Conservation (phyloP, 2,888 invertebrate species). For the Eilema caniola region DNA sequence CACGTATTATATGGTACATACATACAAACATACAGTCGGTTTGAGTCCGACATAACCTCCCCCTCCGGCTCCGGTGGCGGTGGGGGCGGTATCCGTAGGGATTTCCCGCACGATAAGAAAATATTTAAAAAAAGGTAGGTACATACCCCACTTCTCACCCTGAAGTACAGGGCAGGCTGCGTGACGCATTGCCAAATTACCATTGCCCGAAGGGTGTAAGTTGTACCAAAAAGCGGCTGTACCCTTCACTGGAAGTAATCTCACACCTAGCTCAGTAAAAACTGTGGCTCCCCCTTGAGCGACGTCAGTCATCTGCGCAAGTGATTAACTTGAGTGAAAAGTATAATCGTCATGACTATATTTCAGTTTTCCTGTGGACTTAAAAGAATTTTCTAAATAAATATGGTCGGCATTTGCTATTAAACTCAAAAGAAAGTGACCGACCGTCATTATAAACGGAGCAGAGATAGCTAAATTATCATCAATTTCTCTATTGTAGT, state of each 20-base stretch:
- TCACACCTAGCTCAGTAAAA: constrained; percentile 94
- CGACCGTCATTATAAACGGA: neutral
- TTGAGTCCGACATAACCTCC: too few relatives aligned
- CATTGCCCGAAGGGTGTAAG: constrained; percentile 96
- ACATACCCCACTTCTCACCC: constrained; percentile 98
- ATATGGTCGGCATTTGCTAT: too few relatives aligned
- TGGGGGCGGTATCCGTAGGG: too few relatives aligned
- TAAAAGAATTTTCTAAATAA: too few relatives aligned
- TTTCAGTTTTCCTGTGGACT: too few relatives aligned
- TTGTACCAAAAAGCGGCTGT: constrained; percentile 98
- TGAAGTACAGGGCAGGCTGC: constrained; percentile 99
- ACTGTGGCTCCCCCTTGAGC: constrained; percentile 99
- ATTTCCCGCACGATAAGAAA: too few relatives aligned
- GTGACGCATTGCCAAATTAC: constrained; percentile 96
- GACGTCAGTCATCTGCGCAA: constrained; percentile 96
- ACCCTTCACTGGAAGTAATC: constrained; percentile 95
- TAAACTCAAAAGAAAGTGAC: too few relatives aligned
- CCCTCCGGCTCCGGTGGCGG: too few relatives aligned
- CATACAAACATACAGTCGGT: too few relatives aligned
- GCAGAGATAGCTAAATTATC: neutral
- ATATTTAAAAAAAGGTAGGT: too few relatives aligned
- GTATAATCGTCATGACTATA: neutral
- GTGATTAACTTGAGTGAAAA: neutral
- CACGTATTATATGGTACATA: too few relatives aligned
- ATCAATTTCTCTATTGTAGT: neutral